phyloP scores from a whole-genome alignment of 2,113 vertebrate species.

The Gobiocypris rarus region DNA sequence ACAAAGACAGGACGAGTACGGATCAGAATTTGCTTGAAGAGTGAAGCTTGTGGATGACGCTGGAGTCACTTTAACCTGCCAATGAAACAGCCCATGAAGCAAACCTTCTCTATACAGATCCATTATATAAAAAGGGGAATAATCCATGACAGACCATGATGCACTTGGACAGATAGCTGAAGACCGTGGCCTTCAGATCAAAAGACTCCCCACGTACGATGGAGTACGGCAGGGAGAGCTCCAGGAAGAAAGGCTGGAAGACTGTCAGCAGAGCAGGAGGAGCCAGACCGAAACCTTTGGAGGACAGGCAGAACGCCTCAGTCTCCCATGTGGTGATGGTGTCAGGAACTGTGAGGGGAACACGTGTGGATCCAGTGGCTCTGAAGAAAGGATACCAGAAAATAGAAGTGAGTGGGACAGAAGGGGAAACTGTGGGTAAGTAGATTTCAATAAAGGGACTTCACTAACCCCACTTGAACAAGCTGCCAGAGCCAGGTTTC shows the following conservation, averaged over 20 bases:
- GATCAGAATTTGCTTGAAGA: conserved; percentile 60
- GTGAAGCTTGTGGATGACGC: conserved; percentile 68
- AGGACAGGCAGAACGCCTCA: no score
- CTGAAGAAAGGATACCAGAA: conserved; percentile 63
- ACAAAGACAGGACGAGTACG: conserved; percentile 73
- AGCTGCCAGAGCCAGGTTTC: conserved; percentile 90
- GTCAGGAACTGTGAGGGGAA: conserved; percentile 38
- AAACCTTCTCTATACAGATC: neutral
- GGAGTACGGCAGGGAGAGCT: conserved; percentile 85
- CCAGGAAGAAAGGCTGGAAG: conserved; percentile 90
- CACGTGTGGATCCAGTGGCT: conserved; percentile 69
- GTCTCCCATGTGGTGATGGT: no score
- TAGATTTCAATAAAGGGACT: no score
- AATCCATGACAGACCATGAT: conserved; percentile 74
- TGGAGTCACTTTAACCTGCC: conserved; percentile 73
- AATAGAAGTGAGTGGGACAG: neutral
- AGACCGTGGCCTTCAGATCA: conserved; percentile 81
- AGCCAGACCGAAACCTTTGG: no score
- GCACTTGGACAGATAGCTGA: conserved; percentile 84
- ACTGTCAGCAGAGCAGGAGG: conserved; percentile 38
- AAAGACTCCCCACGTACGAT: conserved; percentile 85
- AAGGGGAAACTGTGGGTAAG: neutral
- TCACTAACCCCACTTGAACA: conserved; percentile 75
- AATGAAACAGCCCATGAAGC: conserved; percentile 17
- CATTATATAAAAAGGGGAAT: neutral